Base-by-base conservation (phyloP, 2,888 invertebrate species). In the Chymomyza caudatula region DNA sequence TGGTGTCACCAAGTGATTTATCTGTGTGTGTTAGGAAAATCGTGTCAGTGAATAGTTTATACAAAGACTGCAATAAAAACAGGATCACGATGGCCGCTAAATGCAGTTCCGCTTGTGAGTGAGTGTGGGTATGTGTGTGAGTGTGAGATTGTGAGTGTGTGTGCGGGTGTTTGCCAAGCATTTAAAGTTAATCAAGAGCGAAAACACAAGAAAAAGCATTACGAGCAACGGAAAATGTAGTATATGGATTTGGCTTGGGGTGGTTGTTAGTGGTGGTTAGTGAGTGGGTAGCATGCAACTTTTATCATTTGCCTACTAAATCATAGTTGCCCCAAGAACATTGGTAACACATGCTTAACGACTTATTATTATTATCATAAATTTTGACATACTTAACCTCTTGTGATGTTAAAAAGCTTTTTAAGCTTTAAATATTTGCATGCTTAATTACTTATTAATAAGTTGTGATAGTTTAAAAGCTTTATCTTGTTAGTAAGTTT, bases 1-100 rank as follows among this genome's bases (percentile, higher is more conserved):
- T 96, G 77, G 95, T 94, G 90, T 96, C 96, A 73, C 96, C 96
- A 87, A 96, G 93, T 90, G 96, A 96, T 92, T 97, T 97, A 93
- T 97, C 97, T 97, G 77, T 23, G n/a, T 25, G 2, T 3, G 15
- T 8, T 20, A 53, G 44, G 2, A 8, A 22, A 42, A 37, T 23
- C 22, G 29, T 15, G 29, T 25, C 6, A 47, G 57, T 44, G 49
- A 3, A 37, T 29, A 29, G 29, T 37, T 8, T 1, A 11, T 8
- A 37, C 2, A 37, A 11, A 4, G 29, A 11, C 1, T 0, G 29
- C 8, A 1, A 11, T 4, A 0, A 11, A 11, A 1, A 47, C 44
- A 44, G 44, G 15, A 44, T 44, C 44, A 25, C 6, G 44, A 44
- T 44, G 44, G 15, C 44, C 13, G 6, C 17, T 15, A 13, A 13